Conservation (phyloP, 2,797 vertebrate genomes). For the Falco biarmicus region DNA sequence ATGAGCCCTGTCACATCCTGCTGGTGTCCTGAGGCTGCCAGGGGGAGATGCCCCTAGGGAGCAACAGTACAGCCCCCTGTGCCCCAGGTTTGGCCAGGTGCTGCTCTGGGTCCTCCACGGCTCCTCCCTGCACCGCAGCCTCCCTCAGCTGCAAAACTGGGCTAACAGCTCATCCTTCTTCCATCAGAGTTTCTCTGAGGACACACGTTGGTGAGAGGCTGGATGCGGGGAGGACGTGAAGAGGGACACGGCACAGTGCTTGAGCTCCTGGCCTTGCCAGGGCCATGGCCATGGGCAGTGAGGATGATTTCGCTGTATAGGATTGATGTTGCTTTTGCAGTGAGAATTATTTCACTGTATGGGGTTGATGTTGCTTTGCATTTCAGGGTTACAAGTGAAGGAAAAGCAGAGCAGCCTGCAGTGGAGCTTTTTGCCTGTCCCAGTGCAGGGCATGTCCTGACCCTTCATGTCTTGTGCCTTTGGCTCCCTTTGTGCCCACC, state of each 20-base stretch:
- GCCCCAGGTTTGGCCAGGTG: neutral
- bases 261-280: neutral
- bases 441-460: neutral
- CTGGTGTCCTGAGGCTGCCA: neutral
- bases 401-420: neutral
- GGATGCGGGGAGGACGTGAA: neutral
- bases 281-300: neutral
- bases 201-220: neutral
- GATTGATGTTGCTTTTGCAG: neutral
- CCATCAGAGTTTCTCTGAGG: neutral
- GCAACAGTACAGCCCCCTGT: neutral
- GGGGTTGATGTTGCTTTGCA: neutral
- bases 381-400: neutral
- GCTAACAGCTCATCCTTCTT: neutral
- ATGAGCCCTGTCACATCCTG: neutral
- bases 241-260: neutral
- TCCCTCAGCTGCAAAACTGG: neutral
- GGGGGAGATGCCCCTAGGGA: neutral
- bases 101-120: neutral
- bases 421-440: neutral
- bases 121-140: neutral
- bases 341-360: neutral
- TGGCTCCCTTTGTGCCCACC: fast-evolving
- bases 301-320: neutral
- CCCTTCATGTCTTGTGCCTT: neutral